Base-by-base conservation (phyloP, 2,113 vertebrate species). In the Sebastes fasciatus region DNA sequence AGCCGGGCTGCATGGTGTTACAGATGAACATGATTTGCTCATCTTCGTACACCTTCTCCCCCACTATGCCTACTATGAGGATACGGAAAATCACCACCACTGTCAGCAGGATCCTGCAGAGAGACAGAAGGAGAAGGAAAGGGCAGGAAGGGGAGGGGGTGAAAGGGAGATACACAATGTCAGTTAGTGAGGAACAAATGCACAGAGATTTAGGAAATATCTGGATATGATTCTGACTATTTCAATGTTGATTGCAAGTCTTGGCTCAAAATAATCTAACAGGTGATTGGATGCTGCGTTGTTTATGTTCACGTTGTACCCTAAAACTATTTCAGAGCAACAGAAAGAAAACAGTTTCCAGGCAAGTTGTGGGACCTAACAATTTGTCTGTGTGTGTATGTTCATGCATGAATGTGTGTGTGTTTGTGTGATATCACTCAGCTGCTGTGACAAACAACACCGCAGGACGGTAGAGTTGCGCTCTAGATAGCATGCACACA, bases 11-110 rank as follows among this genome's bases (percentile, higher is more conserved):
- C 82, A 97, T 94, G 0, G 97, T 97, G 95, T 97, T 97, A 64
- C 97, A 97, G 89, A 95, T 96, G 93, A 97, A 97, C 97, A 97
- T 97, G 61, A 94, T 93, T 89, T 98, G 97, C 89, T 97, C 97
- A 57, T 97, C 97, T 82, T 98, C 97, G 13, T 98, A 98, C 2
- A 97, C 97, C 43, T 97, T 98, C 80, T 98, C 97, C 0, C 97
- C 97, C 76, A 98, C 97, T 55, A 98, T 97, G 66, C 97, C 97
- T 49, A 98, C 97, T 46, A 98, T 97, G 1, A 98, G 92, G 89
- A 98, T 98, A 46, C 97, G 97, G 95, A 98, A 98, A 62, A 98
- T 98, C 58, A 98, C 97, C 84, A 98, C 97, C 87, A 98, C 97
- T 0, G 97, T 98, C 94, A 98, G 96, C 93, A 98, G 95, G 91